Base-by-base conservation (phyloP, 2,113 vertebrate genomes). In the Psilopogon haemacephalus region DNA sequence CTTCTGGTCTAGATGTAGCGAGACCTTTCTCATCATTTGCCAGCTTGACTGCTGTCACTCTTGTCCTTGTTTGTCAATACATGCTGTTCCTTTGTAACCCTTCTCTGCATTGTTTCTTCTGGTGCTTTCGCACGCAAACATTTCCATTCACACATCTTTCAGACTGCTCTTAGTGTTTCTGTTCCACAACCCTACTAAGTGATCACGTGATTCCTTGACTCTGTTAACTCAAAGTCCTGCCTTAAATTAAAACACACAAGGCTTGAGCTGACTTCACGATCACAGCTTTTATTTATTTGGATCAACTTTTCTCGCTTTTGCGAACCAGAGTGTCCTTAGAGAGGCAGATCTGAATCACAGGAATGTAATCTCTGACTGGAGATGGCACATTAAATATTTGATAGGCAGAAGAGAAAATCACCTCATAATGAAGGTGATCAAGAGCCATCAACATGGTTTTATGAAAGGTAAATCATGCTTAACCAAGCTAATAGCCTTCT, bases 51-150 rank as follows among this genome's bases (percentile, higher is more conserved):
- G 55, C 48, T 79, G 35, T 50, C 62, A 21, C 23, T 73, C 0
- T 0, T 63, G 33, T 50, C 48, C 55, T 68, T 62, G 27, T 32
- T 60, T 67, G 28, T 55, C 21, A 40, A 3, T 19, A 20, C 17
- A 3, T 24, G 9, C 15, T 1, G 0, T 42, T 67, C n/a, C n/a
- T n/a, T 67, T 0, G 0, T 78, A 48, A 68, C 21, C 35, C 7
- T 70, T 69, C 42, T 46, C 64, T 37, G 11, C 37, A 5, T 65
- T 0, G 0, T 70, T 75, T 76, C 33, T 89, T 65, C 44, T 81
- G 37, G 15, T 35, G 9, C 58, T 70, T 80, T 33, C 46, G 26
- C 1, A 0, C 18, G 64, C 30, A 55, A 63, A 67, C 6, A 4
- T 54, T 72, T 72, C 65, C 18, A 8, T 63, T 82, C 12, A 13